Percentiles rank a stretch among this genome's conserved stretches.
Conservation (phyloP, 2,797 vertebrate genomes). For the Acanthiza pusilla region DNA sequence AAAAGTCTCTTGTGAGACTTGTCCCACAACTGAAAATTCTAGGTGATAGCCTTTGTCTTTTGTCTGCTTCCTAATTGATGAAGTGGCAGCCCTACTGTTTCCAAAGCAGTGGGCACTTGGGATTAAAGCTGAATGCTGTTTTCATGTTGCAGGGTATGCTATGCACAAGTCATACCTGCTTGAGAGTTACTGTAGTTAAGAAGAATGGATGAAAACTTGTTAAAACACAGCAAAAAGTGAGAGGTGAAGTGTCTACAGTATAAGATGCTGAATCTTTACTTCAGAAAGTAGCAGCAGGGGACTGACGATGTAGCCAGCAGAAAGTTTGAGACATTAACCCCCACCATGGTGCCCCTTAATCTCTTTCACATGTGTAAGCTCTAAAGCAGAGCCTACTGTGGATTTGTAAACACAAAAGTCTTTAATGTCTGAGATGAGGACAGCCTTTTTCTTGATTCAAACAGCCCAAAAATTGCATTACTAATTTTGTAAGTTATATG, state of each 20-base stretch:
- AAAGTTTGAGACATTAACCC: not conserved
- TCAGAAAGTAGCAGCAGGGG: not conserved
- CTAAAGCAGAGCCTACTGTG: not conserved
- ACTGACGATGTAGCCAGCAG: not conserved
- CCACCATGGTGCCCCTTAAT: slow-evolving; percentile 44
- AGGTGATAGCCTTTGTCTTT: not conserved
- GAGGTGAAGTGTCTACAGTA: not conserved
- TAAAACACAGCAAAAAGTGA: not conserved
- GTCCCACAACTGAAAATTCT: not conserved
- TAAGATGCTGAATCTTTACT: not conserved
- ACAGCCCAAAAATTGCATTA: not conserved
- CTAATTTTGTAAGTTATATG: not conserved
- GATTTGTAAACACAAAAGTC: slow-evolving; percentile 30
- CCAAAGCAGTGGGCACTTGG: not conserved
- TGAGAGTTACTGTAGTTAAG: not conserved
- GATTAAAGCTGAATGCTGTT: not conserved
- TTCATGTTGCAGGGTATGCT: not conserved
- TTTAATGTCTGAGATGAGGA: slow-evolving; percentile 6
- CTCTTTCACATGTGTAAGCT: slow-evolving; percentile 52
- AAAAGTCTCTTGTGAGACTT: not conserved
- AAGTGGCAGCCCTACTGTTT: not conserved
- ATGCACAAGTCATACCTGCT: not conserved
- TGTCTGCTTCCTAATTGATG: not conserved
- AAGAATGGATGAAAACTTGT: not conserved
- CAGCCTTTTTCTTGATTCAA: not conserved